phyloP scores from a whole-genome alignment of 2,113 vertebrate species.

The Isurus oxyrinchus region DNA sequence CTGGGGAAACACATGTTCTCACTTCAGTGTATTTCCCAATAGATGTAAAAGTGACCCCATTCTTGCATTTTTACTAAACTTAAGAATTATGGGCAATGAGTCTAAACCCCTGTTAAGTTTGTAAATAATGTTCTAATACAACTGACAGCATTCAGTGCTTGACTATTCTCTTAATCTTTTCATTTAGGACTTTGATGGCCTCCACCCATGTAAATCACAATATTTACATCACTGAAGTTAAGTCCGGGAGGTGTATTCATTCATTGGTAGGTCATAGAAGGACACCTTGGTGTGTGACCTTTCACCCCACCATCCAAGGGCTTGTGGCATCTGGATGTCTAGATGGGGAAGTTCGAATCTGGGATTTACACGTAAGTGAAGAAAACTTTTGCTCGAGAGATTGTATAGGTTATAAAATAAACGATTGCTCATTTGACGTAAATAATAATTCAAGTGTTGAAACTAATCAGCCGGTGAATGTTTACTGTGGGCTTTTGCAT shows the following conservation, averaged over 20 bases:
- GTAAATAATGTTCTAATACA: not conserved
- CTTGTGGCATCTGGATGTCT: constrained; percentile 96
- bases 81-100: not conserved
- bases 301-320: constrained; percentile 94
- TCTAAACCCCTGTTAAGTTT: not conserved
- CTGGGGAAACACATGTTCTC: not conserved
- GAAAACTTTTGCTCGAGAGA: not conserved
- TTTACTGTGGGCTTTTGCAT: not conserved
- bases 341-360: constrained; percentile 96
- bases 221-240: constrained; percentile 98
- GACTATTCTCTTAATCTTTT: constrained; percentile 37
- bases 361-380: constrained; percentile 93
- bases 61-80: not conserved
- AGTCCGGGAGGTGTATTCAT: constrained; percentile 95
- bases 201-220: constrained; percentile 99
- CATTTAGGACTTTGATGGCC: constrained; percentile 82
- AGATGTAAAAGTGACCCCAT: not conserved
- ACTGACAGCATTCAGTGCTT: not conserved
- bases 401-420: not conserved
- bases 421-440: not conserved
- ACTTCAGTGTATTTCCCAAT: not conserved
- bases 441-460: not conserved
- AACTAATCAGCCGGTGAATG: not conserved
- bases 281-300: constrained; percentile 97
- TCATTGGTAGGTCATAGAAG: constrained; percentile 93